Evolutionary conservation across 2,797 vertebrate species (phyloP).

Genomic region (Coracias cyanogaster): DNA sequence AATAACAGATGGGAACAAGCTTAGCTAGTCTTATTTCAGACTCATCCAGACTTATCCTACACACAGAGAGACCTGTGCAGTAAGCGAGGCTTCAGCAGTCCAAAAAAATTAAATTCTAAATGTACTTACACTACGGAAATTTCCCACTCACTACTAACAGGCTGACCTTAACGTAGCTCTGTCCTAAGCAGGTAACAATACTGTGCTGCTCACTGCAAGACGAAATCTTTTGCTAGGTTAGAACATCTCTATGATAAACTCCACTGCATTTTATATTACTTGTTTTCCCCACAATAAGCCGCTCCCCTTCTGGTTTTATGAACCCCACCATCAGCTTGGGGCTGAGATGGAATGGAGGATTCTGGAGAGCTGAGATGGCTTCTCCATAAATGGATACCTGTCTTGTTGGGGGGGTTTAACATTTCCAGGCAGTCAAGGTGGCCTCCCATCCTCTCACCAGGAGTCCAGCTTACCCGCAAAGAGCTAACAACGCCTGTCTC

Average conservation of each 20-base stretch:
- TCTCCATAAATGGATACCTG: fast-evolving
- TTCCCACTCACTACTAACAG: not conserved
- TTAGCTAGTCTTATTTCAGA: not conserved
- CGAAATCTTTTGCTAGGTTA: not conserved
- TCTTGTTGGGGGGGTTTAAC: too few species aligned
- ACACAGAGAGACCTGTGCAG: not conserved
- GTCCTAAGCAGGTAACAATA: not conserved
- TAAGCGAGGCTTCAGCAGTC: not conserved
- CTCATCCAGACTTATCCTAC: not conserved
- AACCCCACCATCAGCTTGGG: not conserved
- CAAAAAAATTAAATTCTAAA: not conserved
- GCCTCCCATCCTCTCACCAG: not conserved
- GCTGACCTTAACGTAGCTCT: not conserved
- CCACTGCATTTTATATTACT: not conserved
- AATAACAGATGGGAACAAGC: not conserved
- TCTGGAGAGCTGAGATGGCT: not conserved
- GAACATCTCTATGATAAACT: not conserved
- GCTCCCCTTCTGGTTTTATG: too few species aligned
- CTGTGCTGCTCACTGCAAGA: not conserved
- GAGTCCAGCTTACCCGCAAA: not conserved
- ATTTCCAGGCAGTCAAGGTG: not conserved
- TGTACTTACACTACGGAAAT: too few species aligned
- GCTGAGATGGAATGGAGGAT: not conserved
- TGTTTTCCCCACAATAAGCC: too few species aligned
- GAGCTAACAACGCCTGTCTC: not conserved